A percentile compares a stretch with the other conserved stretches of the same genome.
Conservation (phyloP, 2,888 invertebrate genomes). For the Podotricha telesiphe region DNA sequence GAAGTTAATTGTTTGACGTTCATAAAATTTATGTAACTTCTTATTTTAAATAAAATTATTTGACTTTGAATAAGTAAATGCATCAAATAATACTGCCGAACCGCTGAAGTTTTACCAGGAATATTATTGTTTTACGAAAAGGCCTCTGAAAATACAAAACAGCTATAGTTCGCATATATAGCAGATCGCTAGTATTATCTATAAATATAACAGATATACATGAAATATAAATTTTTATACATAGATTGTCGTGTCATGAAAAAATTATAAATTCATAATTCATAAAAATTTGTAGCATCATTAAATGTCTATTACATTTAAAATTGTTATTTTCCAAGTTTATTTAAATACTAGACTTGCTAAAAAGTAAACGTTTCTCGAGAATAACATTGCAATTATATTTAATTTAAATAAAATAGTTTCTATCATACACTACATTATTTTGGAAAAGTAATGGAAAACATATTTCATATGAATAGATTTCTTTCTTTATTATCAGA, state of each 20-base stretch:
- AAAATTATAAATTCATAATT: not conserved
- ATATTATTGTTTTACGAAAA: too few relatives aligned
- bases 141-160: too few relatives aligned
- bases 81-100: too few relatives aligned
- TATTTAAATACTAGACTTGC: not conserved
- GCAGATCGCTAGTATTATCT: too few relatives aligned
- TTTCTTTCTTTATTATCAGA: not conserved
- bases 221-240: not conserved
- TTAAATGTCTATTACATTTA: not conserved
- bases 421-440: too few relatives aligned
- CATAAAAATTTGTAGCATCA: conserved; percentile 9
- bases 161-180: too few relatives aligned
- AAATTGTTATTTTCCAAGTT: not conserved
- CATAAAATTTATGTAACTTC: too few relatives aligned
- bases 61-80: too few relatives aligned
- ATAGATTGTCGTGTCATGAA: conserved; percentile 1
- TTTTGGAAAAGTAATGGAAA: not conserved
- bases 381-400: not conserved
- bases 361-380: not conserved
- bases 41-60: too few relatives aligned
- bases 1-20: too few relatives aligned
- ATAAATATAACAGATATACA: too few relatives aligned
- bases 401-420: conserved; percentile 1
- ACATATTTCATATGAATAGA: not conserved
- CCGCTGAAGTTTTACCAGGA: too few relatives aligned